These are phyloP conservation scores for Pachyramphus minor DNA, from an alignment of 2,113 vertebrate genomes.

Conservation along the genomic window DNA sequence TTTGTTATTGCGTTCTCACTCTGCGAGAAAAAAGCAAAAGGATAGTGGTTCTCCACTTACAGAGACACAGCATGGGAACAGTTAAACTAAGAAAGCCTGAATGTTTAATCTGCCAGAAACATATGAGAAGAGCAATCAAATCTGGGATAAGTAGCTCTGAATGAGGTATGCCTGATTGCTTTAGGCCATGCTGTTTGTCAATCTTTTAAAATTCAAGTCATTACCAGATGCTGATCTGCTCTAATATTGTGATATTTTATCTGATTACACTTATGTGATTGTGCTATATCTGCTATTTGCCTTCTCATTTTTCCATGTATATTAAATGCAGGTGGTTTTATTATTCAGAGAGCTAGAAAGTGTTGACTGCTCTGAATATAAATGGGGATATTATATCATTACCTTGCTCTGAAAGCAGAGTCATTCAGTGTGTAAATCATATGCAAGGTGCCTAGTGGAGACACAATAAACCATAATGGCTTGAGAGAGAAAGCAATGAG, in stretches of 20 bases:
- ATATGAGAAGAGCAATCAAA: constrained; percentile 74
- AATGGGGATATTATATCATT: constrained; percentile 91
- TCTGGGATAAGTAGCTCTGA: constrained; percentile 69
- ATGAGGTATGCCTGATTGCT: constrained; percentile 75
- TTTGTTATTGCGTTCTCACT: not conserved
- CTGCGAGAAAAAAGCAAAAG: not conserved
- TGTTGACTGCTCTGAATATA: constrained; percentile 84
- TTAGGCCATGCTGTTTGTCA: constrained; percentile 79
- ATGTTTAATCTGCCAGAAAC: constrained; percentile 77
- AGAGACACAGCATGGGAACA: constrained; percentile 48
- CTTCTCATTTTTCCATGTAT: constrained; percentile 84
- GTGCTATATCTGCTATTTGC: constrained; percentile 84
- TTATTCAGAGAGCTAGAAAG: constrained; percentile 80
- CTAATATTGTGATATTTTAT: constrained; percentile 89
- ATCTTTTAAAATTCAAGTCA: constrained; percentile 81
- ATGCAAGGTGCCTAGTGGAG: constrained; percentile 77
- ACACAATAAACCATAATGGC: constrained; percentile 85
- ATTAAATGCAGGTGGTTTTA: constrained; percentile 90
- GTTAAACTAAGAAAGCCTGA: constrained; percentile 73
- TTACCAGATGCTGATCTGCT: constrained; percentile 83
- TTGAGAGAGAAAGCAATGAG: constrained; percentile 78
- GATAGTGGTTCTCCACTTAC: constrained; percentile 20
- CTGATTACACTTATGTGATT: constrained; percentile 89
- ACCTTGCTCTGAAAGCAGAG: constrained; percentile 83
- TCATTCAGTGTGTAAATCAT: constrained; percentile 77